Percentiles rank a stretch among this genome's conserved stretches.
Evolutionary conservation across 2,888 invertebrate genomes (phyloP).

Genomic region (Chesias legatella): DNA sequence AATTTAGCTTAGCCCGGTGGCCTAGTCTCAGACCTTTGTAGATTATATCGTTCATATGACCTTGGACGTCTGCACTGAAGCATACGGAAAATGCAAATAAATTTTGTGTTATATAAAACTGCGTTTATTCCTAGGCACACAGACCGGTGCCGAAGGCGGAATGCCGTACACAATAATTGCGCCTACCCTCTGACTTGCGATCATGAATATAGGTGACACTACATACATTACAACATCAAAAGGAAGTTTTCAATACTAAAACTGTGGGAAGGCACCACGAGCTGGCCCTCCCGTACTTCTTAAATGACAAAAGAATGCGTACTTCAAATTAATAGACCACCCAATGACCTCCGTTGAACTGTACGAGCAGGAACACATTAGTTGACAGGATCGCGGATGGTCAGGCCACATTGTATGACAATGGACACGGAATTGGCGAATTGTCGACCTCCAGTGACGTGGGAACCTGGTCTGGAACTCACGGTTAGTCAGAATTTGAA

Average conservation of each 20-base stretch:
- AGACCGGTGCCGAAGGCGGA: too few species aligned
- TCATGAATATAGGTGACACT: too few species aligned
- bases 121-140: too few species aligned
- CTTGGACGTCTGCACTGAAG: neutral
- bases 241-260: conserved; percentile 7
- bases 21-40: neutral
- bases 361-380: conserved; percentile 29
- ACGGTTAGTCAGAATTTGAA: too few species aligned
- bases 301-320: conserved; percentile 18
- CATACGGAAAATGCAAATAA: too few species aligned
- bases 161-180: too few species aligned
- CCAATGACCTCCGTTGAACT: conserved; percentile 20
- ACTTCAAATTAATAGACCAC: conserved; percentile 25
- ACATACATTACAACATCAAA: too few species aligned
- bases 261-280: conserved; percentile 17
- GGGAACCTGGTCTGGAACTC: neutral
- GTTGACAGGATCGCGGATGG: conserved; percentile 15
- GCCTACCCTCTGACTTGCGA: too few species aligned
- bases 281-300: conserved; percentile 18
- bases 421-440: conserved; percentile 23
- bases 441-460: conserved; percentile 7
- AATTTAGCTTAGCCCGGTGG: too few species aligned
- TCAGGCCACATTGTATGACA: conserved; percentile 18
- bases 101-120: too few species aligned
- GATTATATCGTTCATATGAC: conserved; percentile 7